Evolutionary conservation across 2,888 invertebrate species (phyloP), one percentile per base, ranked within the genome.

Genomic region (Neocrepidodera transversa): DNA sequence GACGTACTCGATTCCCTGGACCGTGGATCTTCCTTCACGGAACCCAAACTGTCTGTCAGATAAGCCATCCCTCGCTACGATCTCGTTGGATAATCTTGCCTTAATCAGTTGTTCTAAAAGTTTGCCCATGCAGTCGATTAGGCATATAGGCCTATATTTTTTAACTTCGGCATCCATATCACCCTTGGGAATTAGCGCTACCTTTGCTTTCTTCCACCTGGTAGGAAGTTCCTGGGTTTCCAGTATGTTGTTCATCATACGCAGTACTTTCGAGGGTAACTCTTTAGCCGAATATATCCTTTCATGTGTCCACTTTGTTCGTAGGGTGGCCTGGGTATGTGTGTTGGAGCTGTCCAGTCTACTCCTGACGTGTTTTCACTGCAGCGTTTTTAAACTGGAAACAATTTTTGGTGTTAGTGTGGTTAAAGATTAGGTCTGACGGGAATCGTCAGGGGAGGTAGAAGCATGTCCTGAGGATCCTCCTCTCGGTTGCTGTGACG

Each of bases 91-190:
- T 10, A 60, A 26, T 40, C 60, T 11, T 10, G 1, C 16, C 30
- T 32, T 48, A 7, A 60, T 23, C 8, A 60, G 14, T 7, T 51
- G 45, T 47, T 60, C 60, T n/a, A 32, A 47, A 7, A 60, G 32
- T 28, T 60, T 60, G 18, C 6, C 38, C 16, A 38, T 14, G 38
- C 14, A 14, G 17, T 56, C 36, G 1, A 51, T n/a, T 10, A 60
- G 45, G 17, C 57, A 60, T 8, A 58, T 40, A 23, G 57, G 57
- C 28, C 57, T 60, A 30, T 20, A 50, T 10, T 35, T 30, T 2
- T 11, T 18, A 30, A 7, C 16, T 17, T 38, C 38, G 17, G 14
- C 38, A 16, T n/a, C 38, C 8, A 5, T 10, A 8, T 20, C 23
- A 8, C 16, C 26, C 14, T 50, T 36, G 8, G 36, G 36, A 4